Conservation (phyloP, 2,113 vertebrate genomes). For the Aviceda subcristata region DNA sequence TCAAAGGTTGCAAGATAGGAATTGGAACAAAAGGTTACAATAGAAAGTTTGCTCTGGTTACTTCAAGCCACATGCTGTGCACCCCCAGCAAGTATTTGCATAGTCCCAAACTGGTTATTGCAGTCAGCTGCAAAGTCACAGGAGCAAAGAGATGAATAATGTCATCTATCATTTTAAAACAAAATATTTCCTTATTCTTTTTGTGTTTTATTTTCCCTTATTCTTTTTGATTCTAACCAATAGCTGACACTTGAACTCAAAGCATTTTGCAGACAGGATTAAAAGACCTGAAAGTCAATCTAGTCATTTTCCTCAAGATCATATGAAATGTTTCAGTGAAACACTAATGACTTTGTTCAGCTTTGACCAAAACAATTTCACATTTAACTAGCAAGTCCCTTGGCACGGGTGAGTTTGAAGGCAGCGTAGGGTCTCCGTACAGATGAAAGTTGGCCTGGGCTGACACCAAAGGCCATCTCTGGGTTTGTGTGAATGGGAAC, state of each 20-base stretch:
- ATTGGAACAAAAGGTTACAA: background rate
- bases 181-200: background rate
- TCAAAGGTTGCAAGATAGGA: background rate
- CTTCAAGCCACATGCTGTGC: background rate
- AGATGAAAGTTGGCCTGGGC: background rate
- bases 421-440: no score
- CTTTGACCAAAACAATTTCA: background rate
- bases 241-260: background rate
- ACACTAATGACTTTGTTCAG: background rate
- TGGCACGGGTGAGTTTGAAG: background rate
- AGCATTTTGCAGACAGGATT: background rate
- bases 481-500: background rate
- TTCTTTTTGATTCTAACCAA: background rate
- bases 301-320: background rate
- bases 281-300: background rate
- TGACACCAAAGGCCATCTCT: background rate
- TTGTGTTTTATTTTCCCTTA: background rate
- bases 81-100: background rate
- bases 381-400: background rate
- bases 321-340: background rate
- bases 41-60: background rate
- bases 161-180: background rate
- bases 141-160: background rate
- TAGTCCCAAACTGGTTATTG: background rate
- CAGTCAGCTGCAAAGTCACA: background rate